Base-by-base conservation (phyloP, 2,888 invertebrate genomes). In the Tipula unca region DNA sequence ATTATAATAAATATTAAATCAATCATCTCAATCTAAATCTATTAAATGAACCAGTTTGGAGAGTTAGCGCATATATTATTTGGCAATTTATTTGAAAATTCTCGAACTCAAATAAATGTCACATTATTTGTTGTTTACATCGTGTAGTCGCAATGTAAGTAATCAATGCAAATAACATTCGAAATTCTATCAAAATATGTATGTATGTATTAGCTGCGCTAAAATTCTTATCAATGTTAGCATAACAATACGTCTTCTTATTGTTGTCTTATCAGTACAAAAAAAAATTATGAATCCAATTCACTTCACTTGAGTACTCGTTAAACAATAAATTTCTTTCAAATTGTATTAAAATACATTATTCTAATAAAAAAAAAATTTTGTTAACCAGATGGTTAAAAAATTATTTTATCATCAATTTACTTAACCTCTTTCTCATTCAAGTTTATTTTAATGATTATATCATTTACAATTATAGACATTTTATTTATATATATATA, bases 381-480 rank as follows among this genome's bases (percentile, higher is more conserved):
- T 10, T 69, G 48, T 69, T 69, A 69, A 69, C 69, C 69, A 69
- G 69, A 69, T 69, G 69, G 69, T 69, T 69, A 69, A 69, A 69
- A 69, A 69, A 69, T 25, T 69, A 69, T 69, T 69, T 69, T 69
- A 69, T 69, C 69, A 25, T 69, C 25, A 13, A 69, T 25, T 69
- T 69, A 25, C 25, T 69, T 69, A 69, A 69, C 69, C 69, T 69
- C 69, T 69, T 69, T 69, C 10, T 69, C 25, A 25, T 69, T 69
- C 25, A 69, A 69, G 69, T 69, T 69, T 69, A 69, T 69, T 69
- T 69, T 25, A 69, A 69, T 69, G 69, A 69, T 69, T 69, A 69
- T 69, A 69, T 69, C 69, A 69, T 69, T 69, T 69, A 69, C 69
- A 69, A 69, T 69, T 69, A 69, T 69, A 69, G 69, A 25, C 69